phyloP scores from a whole-genome alignment of 1,140 invertebrate genomes.

The Paramacrobiotus metropolitanus region DNA sequence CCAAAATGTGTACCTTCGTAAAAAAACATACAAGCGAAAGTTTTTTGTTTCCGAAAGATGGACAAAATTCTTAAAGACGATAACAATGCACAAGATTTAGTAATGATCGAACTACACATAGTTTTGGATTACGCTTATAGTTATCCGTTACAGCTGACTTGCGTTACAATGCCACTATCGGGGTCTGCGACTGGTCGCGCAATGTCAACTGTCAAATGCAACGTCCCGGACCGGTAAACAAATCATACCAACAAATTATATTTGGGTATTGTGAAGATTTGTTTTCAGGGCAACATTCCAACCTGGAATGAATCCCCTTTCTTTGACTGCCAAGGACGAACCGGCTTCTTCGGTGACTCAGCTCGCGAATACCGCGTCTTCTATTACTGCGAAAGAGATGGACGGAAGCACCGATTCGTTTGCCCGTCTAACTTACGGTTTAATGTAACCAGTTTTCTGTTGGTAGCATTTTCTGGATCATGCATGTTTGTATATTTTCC shows the following conservation, averaged over 20 bases:
- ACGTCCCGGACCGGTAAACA: neutral
- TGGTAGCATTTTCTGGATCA: neutral
- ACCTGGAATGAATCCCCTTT: slow-evolving; percentile 1
- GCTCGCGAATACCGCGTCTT: neutral
- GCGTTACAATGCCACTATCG: neutral
- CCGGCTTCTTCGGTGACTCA: neutral
- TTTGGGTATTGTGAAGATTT: neutral
- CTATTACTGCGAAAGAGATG: slow-evolving; percentile 3
- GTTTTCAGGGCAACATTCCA: neutral
- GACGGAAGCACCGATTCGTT: neutral
- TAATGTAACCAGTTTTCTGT: neutral
- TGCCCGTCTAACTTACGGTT: neutral
- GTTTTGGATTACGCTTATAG: too few species aligned
- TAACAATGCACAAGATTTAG: too few species aligned
- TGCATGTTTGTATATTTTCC: neutral
- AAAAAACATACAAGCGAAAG: too few species aligned
- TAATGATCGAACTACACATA: too few species aligned
- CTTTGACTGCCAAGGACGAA: slow-evolving; percentile 1
- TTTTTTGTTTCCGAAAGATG: too few species aligned
- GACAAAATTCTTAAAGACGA: too few species aligned
- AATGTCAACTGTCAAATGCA: neutral
- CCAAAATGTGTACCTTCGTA: too few species aligned
- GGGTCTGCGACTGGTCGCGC: neutral
- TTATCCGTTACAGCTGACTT: neutral
- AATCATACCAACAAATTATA: too few species aligned